Conservation (phyloP, 2,797 vertebrate species). For the Sebastes itinus region DNA sequence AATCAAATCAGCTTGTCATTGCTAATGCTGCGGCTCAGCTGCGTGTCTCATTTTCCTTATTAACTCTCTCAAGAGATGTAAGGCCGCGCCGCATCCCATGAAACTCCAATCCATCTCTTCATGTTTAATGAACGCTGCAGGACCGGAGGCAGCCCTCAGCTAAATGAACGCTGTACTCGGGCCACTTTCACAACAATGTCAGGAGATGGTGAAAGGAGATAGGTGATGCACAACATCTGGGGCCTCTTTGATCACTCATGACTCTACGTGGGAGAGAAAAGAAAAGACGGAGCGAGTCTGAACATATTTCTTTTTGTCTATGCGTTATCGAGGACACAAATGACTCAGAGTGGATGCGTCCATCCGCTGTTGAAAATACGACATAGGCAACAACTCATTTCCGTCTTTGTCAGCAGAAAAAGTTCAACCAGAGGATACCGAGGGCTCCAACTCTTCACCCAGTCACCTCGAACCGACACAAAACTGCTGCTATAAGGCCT, state of each 20-base stretch:
- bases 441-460: background rate
- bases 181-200: constrained; percentile 65
- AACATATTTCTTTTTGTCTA: constrained; percentile 36
- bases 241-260: constrained; percentile 64
- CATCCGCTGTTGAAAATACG: constrained; percentile 34
- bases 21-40: constrained; percentile 66
- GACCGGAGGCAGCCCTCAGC: constrained; percentile 39
- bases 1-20: constrained; percentile 57
- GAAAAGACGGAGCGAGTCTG: background rate
- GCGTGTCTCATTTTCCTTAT: constrained; percentile 63
- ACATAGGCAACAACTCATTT: constrained; percentile 23
- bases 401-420: constrained; percentile 36
- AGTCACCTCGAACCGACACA: background rate
- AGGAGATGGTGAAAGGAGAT: constrained; percentile 69
- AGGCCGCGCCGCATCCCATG: constrained; percentile 47
- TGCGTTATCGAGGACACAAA: constrained; percentile 33
- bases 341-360: constrained; percentile 30
- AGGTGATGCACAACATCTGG: constrained; percentile 67
- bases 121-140: constrained; percentile 36
- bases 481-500: constrained; percentile 14
- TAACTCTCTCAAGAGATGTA: constrained; percentile 56
- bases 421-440: constrained; percentile 42
- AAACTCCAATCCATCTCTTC: constrained; percentile 68
- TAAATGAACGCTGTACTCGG: constrained; percentile 18
- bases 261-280: constrained; percentile 42